Evolutionary conservation across 2,797 vertebrate species (phyloP).

Genomic region (Bovichtus variegatus): DNA sequence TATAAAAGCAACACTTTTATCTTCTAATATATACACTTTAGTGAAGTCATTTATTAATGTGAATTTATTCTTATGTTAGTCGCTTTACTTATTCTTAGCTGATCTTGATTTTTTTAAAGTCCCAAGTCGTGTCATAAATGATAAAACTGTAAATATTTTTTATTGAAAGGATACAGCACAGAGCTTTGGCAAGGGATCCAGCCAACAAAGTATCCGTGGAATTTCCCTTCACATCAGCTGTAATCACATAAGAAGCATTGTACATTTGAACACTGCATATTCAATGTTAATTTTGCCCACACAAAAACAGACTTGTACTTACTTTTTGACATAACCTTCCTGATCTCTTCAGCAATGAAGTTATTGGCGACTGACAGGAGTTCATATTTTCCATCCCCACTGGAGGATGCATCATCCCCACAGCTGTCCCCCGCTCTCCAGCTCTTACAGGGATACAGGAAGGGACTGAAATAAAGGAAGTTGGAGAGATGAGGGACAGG

Average conservation of each 20-base stretch:
- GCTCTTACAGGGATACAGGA: conserved; percentile 92
- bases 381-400: conserved; percentile 96
- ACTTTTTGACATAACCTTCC: conserved; percentile 92
- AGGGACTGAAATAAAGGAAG: conserved; percentile 85
- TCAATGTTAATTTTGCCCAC: background rate
- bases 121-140: background rate
- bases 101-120: background rate
- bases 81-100: background rate
- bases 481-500: background rate
- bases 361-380: conserved; percentile 93
- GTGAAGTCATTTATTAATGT: background rate
- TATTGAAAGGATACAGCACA: conserved; percentile 96
- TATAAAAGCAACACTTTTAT: background rate
- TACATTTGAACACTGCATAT: background rate
- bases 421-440: conserved; percentile 83
- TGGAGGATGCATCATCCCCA: conserved; percentile 84
- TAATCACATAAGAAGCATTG: conserved; percentile 30
- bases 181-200: conserved; percentile 94
- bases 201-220: conserved; percentile 94
- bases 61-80: background rate
- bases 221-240: conserved; percentile 91
- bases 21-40: background rate
- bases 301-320: conserved; percentile 43
- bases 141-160: background rate
- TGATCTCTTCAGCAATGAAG: conserved; percentile 91